Evolutionary conservation across 1,140 invertebrate species (phyloP), one percentile per base, ranked within the genome.

Genomic region (Holotrichia oblita): DNA sequence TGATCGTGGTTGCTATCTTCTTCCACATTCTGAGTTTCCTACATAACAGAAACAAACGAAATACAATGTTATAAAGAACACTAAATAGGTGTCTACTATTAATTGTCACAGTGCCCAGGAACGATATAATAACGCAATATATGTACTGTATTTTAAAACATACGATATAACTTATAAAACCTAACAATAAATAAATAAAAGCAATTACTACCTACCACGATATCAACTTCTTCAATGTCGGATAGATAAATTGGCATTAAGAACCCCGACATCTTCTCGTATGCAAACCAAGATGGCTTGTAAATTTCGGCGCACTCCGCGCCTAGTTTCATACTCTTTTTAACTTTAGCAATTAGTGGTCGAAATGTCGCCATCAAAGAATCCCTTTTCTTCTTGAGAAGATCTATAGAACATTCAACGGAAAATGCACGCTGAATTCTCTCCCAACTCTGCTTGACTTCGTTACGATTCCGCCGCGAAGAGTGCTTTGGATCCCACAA

Each of bases 301-400:
- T 80, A 84, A 24, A 84, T 73, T 22, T 83, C 81, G 22, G 78
- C 55, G 22, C 73, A 17, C 9, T 79, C 79, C 7, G 74, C 17
- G 27, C 80, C 78, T 41, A 42, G 79, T 55, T 64, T 79, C 75
- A 73, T 73, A 44, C 72, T 78, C 48, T 55, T 40, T 76, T 77
- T 81, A 14, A 84, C 78, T 80, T 84, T 84, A 6, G 17, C 55
- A 17, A 42, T 24, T 9, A 74, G 76, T 12, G 22, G 77, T 72
- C 83, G 78, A 72, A 79, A 84, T 6, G 79, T 80, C 6, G 83
- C 81, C 84, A 85, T 85, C 40, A 85, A 77, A 10, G 79, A 79
- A 17, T 85, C 82, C 79, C 83, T 85, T 77, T 85, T 85, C 77
- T 81, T 83, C 59, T 83, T 84, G 73, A 85, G 69, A 40, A 81